Conservation (phyloP, 2,888 invertebrate species). For the Branchipolynoe longqiensis region DNA sequence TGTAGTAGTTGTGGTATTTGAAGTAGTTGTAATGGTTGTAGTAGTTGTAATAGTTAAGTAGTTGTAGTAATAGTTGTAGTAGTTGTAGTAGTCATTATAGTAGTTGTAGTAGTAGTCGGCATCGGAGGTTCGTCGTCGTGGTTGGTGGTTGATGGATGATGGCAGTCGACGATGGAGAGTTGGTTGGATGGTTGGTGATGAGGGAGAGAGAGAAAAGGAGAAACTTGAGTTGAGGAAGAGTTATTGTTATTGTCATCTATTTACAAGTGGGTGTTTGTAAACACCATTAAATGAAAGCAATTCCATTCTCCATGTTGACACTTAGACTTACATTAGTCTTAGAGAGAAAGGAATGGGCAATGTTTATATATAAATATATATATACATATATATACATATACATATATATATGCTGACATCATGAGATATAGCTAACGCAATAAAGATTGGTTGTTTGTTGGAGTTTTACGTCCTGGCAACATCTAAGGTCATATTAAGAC, state of each 20-base stretch:
- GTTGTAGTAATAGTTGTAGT: not conserved
- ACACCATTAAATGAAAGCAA: no score
- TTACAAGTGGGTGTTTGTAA: no score
- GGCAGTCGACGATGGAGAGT: not conserved
- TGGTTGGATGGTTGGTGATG: slow-evolving; percentile 4
- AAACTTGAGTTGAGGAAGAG: not conserved
- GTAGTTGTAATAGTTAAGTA: not conserved
- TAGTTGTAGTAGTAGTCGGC: not conserved
- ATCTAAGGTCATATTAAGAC: no score
- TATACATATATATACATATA: no score
- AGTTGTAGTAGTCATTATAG: not conserved
- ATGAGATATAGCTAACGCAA: no score
- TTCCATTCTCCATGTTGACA: no score
- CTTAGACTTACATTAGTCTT: no score
- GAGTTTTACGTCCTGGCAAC: no score
- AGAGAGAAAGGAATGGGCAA: no score
- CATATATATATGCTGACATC: no score
- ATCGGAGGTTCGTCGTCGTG: not conserved
- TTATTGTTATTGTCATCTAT: not conserved
- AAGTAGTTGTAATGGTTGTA: not conserved
- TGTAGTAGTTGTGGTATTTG: not conserved
- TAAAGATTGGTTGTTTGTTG: no score
- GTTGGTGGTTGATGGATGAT: not conserved
- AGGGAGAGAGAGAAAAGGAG: not conserved
- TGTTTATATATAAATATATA: no score